These are phyloP conservation scores for Thunnus thynnus DNA, from an alignment of 2,113 vertebrate species.

Conservation along the genomic window DNA sequence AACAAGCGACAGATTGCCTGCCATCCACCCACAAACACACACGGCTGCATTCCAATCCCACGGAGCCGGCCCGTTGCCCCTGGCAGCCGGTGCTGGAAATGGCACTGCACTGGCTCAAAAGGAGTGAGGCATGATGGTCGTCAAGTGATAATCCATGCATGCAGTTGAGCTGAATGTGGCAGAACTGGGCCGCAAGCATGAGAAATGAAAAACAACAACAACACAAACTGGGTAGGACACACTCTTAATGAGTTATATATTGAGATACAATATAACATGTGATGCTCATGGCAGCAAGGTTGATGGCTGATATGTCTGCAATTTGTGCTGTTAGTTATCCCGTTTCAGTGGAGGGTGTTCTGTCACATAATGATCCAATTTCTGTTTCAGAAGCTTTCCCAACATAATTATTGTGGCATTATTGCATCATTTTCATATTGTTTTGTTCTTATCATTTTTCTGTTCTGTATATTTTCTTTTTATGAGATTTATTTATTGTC, in stretches of 20 bases:
- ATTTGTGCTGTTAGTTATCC: neutral
- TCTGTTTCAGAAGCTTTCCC: no score
- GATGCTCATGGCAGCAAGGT: neutral
- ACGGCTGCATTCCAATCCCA: constrained; percentile 65
- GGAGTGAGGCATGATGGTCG: constrained; percentile 34
- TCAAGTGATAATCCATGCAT: constrained; percentile 40
- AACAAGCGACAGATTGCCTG: constrained; percentile 79
- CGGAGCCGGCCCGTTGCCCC: constrained; percentile 64
- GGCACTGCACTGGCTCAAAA: constrained; percentile 52
- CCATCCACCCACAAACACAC: constrained; percentile 60
- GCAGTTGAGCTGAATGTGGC: constrained; percentile 33
- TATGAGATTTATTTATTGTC: no score
- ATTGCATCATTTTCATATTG: no score
- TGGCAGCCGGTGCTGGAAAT: constrained; percentile 68
- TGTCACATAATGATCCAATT: no score
- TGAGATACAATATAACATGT: neutral
- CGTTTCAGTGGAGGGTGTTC: no score
- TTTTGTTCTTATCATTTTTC: no score
- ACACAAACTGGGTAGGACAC: neutral
- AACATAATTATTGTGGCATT: no score
- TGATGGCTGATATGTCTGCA: neutral
- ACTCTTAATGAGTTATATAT: constrained; percentile 3
- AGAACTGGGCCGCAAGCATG: constrained; percentile 14
- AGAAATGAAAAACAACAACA: constrained; percentile 30
- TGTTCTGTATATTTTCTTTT: no score